phyloP scores from a whole-genome alignment of 2,888 invertebrate genomes.

The Sepiola atlantica region DNA sequence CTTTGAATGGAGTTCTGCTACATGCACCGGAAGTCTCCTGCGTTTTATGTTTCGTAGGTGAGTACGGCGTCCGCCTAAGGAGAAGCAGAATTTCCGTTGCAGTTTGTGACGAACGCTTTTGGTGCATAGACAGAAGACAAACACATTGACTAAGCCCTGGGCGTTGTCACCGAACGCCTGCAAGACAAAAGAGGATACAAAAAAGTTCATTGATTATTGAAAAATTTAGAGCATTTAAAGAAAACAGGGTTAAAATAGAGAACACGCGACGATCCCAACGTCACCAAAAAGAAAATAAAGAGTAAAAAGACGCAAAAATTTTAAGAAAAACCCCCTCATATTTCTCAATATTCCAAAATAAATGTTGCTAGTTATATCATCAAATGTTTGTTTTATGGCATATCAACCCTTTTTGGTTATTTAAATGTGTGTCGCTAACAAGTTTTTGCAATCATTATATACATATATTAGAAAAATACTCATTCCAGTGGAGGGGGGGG shows the following conservation, averaged over 20 bases:
- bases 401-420: no score
- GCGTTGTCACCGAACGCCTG: constrained; percentile 59
- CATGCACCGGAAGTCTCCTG: neutral
- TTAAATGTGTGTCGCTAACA: no score
- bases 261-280: no score
- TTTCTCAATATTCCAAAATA: no score
- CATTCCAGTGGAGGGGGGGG: no score
- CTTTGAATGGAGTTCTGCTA: constrained; percentile 24
- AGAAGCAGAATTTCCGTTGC: neutral
- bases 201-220: neutral
- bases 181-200: constrained; percentile 36
- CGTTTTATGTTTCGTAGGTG: neutral
- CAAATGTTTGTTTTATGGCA: no score
- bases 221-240: neutral
- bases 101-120: constrained; percentile 53
- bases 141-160: constrained; percentile 57
- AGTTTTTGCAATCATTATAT: no score
- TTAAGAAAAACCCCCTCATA: no score
- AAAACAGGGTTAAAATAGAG: neutral
- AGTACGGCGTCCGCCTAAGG: neutral
- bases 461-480: no score
- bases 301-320: no score
- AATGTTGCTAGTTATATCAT: no score
- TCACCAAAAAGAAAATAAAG: no score
- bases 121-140: constrained; percentile 56